phyloP scores from a whole-genome alignment of 2,113 vertebrate species.

The Corvus moneduloides region DNA sequence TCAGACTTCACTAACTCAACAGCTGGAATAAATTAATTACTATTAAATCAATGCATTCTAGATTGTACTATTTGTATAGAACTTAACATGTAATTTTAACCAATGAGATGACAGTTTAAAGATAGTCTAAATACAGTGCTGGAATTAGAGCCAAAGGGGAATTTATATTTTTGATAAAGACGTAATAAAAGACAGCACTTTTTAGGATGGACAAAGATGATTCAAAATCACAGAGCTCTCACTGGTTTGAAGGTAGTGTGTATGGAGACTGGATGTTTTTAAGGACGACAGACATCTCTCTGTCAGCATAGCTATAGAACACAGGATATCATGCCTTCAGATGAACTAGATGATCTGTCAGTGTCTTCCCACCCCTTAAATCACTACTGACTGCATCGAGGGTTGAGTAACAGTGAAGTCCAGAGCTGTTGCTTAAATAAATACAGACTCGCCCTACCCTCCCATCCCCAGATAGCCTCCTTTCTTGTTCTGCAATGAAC shows the following conservation, averaged over 20 bases:
- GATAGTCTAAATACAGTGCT: neutral
- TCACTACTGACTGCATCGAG: neutral
- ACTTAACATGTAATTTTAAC: neutral
- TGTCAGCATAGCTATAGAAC: neutral
- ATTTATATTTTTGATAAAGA: neutral
- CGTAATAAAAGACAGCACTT: neutral
- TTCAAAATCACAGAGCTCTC: neutral
- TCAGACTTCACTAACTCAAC: neutral
- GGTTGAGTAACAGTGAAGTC: neutral
- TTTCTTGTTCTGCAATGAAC: neutral
- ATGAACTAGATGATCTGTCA: neutral
- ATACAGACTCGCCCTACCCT: neutral
- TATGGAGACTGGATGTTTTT: neutral
- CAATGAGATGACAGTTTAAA: neutral
- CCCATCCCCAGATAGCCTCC: neutral
- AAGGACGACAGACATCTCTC: neutral
- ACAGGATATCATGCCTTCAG: neutral
- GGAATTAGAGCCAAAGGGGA: neutral
- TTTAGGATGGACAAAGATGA: neutral
- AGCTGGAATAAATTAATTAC: slow-evolving; percentile 5
- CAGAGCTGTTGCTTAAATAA: neutral
- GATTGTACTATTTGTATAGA: neutral
- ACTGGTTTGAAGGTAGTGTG: neutral
- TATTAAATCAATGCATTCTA: neutral
- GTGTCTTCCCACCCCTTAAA: neutral